These are phyloP conservation scores for Drosophila mojavensis DNA, from an alignment of 1,140 invertebrate species.

Conservation along the genomic window DNA sequence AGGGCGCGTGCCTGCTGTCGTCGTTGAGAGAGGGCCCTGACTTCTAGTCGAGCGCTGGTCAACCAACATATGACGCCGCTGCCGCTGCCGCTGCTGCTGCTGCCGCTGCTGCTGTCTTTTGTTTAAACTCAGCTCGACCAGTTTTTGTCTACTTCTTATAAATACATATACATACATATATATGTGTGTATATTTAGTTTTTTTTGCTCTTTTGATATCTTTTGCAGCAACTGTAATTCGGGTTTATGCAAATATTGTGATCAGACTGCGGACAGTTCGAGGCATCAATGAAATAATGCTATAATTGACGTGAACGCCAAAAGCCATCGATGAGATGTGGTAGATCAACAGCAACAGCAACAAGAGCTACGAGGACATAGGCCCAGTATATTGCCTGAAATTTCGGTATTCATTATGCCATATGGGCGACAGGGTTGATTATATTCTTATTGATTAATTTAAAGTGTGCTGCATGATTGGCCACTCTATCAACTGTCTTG, in stretches of 20 bases:
- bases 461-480: not conserved
- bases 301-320: slow-evolving; percentile 34
- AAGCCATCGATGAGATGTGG: slow-evolving; percentile 25
- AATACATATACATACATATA: not conserved
- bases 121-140: slow-evolving; percentile 22
- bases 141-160: slow-evolving; percentile 5
- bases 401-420: slow-evolving; percentile 2
- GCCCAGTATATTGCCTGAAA: not conserved
- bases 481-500: not conserved
- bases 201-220: not conserved
- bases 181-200: not conserved
- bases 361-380: not conserved
- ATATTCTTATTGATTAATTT: not conserved
- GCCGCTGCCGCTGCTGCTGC: slow-evolving; percentile 32
- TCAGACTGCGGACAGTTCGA: slow-evolving; percentile 47
- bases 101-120: slow-evolving; percentile 22
- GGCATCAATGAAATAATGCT: slow-evolving; percentile 30
- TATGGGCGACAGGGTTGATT: not conserved
- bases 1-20: slow-evolving; percentile 81
- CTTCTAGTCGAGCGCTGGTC: slow-evolving; percentile 5
- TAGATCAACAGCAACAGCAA: not conserved
- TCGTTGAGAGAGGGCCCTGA: slow-evolving; percentile 45
- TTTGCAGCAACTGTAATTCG: slow-evolving; percentile 66
- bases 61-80: slow-evolving; percentile 67
- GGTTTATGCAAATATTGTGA: slow-evolving; percentile 79